A percentile compares a stretch with the other conserved stretches of the same genome.
Conservation (phyloP, 1,140 invertebrate genomes). For the Hermetia illucens region DNA sequence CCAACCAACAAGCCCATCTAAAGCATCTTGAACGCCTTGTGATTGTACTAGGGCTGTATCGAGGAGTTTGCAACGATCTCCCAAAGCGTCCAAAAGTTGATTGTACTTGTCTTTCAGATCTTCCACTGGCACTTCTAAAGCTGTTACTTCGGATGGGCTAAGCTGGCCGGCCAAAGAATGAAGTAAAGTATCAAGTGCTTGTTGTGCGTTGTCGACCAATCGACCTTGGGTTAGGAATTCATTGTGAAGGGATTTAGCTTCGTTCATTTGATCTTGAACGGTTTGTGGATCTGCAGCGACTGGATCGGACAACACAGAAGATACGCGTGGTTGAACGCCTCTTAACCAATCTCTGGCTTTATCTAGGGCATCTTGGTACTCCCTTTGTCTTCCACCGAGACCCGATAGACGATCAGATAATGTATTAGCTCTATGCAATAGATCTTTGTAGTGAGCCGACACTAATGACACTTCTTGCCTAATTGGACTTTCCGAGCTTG, state of each 20-base stretch:
- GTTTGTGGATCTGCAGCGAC: constrained; percentile 73
- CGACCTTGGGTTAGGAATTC: constrained; percentile 75
- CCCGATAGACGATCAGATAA: constrained; percentile 63
- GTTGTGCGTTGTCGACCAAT: constrained; percentile 57
- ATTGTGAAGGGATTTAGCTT: constrained; percentile 70
- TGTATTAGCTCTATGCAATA: constrained; percentile 64
- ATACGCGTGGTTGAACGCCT: constrained; percentile 63
- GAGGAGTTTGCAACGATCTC: constrained; percentile 66
- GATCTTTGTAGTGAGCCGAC: constrained; percentile 56
- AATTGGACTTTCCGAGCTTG: constrained; percentile 51
- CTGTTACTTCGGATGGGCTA: constrained; percentile 57
- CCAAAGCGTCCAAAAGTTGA: constrained; percentile 52
- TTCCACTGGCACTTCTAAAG: constrained; percentile 62
- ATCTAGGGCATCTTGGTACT: constrained; percentile 71
- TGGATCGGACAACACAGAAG: constrained; percentile 61
- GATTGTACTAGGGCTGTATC: constrained; percentile 83
- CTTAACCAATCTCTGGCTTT: constrained; percentile 71
- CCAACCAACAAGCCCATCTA: constrained; percentile 75
- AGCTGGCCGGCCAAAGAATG: constrained; percentile 65
- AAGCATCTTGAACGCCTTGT: constrained; percentile 85
- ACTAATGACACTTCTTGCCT: constrained; percentile 55
- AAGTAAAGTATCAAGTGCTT: constrained; percentile 54
- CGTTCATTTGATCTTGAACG: constrained; percentile 74
- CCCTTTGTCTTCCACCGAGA: constrained; percentile 60
- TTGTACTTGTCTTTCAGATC: constrained; percentile 65